phyloP scores from a whole-genome alignment of 1,140 invertebrate species.

The Trissolcus basalis region DNA sequence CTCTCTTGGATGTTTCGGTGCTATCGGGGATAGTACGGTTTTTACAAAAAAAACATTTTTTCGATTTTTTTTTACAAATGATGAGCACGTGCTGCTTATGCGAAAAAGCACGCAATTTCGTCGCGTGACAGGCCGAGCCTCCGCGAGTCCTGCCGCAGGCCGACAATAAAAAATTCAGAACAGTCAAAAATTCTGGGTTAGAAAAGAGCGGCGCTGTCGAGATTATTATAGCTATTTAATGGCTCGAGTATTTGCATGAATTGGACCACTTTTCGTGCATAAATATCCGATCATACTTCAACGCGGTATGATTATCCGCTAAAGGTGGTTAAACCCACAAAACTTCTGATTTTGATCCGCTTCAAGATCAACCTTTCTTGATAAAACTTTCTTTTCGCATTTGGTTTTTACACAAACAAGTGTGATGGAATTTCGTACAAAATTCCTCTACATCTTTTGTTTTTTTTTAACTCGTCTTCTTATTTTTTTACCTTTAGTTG shows the following conservation, averaged over 20 bases:
- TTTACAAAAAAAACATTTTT: conserved; percentile 32
- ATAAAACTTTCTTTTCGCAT: too few species aligned
- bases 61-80: conserved; percentile 40
- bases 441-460: too few species aligned
- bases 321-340: too few species aligned
- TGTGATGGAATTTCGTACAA: too few species aligned
- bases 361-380: too few species aligned
- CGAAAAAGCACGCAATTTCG: conserved; percentile 43
- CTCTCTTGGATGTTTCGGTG: conserved; percentile 20
- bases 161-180: conserved; percentile 47
- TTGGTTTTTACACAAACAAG: too few species aligned
- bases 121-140: conserved; percentile 50
- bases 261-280: conserved; percentile 41
- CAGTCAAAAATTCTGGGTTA: conserved; percentile 40
- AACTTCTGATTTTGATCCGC: too few species aligned
- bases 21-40: conserved; percentile 18
- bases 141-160: conserved; percentile 32
- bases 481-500: too few species aligned
- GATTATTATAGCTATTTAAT: conserved; percentile 57
- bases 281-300: background rate
- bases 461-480: too few species aligned
- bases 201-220: conserved; percentile 41
- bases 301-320: too few species aligned
- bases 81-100: conserved; percentile 56
- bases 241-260: conserved; percentile 54